phyloP scores from a whole-genome alignment of 2,797 vertebrate species.

The Heterohyrax brucei region DNA sequence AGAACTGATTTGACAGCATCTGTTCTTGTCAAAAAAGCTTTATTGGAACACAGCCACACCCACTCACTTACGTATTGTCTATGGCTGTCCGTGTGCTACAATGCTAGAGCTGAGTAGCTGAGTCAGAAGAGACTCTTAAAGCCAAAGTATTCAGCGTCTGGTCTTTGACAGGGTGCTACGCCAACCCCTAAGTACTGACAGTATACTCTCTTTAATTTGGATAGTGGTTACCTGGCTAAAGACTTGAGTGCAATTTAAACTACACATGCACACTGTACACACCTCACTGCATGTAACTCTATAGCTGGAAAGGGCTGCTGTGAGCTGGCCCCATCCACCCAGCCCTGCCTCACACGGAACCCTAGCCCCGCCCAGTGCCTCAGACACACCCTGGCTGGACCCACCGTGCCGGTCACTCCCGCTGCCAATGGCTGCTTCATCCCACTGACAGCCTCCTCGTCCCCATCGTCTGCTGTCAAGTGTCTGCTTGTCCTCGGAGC shows the following conservation, averaged over 20 bases:
- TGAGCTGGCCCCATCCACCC: too few relatives aligned
- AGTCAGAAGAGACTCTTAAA: not conserved
- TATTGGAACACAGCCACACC: not conserved
- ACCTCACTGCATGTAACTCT: not conserved
- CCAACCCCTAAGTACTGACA: accelerated
- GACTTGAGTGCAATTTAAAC: not conserved
- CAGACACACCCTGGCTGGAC: not conserved
- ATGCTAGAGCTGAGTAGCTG: accelerated
- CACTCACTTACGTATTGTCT: not conserved
- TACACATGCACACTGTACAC: not conserved
- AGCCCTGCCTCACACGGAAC: not conserved
- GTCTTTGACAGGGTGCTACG: too few relatives aligned
- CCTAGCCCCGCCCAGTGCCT: not conserved
- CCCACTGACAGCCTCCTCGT: not conserved
- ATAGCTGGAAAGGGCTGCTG: not conserved
- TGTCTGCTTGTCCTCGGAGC: not conserved
- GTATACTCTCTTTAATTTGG: not conserved
- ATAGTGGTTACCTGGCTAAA: not conserved
- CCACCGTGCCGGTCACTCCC: too few relatives aligned
- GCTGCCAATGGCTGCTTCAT: not conserved
- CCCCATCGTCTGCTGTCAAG: not conserved
- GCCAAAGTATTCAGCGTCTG: too few relatives aligned
- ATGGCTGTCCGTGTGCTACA: not conserved
- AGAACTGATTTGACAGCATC: not conserved
- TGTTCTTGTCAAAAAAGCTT: not conserved